phyloP scores from a whole-genome alignment of 2,797 vertebrate species.

The Cynodonichthys magdalenae region DNA sequence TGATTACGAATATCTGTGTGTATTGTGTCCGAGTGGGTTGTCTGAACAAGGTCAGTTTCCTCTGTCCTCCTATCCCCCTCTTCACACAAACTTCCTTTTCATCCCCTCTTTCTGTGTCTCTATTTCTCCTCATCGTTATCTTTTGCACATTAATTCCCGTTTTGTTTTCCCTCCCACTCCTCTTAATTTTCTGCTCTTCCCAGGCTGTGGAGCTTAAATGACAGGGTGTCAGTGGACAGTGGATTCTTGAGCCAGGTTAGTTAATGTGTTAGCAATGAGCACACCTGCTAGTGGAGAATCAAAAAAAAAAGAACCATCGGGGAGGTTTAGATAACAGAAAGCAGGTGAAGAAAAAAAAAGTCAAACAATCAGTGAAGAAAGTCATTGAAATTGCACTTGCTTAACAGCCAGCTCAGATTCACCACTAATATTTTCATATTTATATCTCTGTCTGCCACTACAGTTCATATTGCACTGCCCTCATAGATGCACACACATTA shows the following conservation, averaged over 20 bases:
- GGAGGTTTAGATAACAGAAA: constrained; percentile 25
- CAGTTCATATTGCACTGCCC: constrained; percentile 65
- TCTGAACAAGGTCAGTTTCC: constrained; percentile 47
- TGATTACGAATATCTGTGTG: neutral
- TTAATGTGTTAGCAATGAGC: constrained; percentile 70
- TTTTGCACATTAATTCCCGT: constrained; percentile 45
- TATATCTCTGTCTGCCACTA: constrained; percentile 61
- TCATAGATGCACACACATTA: constrained; percentile 76
- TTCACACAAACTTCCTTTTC: constrained; percentile 30
- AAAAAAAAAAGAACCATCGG: constrained; percentile 30
- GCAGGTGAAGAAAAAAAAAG: constrained; percentile 35
- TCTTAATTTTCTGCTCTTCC: constrained; percentile 35
- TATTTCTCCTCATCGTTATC: constrained; percentile 26
- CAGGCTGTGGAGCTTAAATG: constrained; percentile 44
- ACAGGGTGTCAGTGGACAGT: constrained; percentile 64
- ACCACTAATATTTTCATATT: constrained; percentile 60
- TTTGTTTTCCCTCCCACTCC: constrained; percentile 12
- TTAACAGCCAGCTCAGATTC: constrained; percentile 54
- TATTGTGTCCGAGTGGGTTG: constrained; percentile 2
- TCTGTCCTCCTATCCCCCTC: constrained; percentile 37
- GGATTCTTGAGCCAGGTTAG: constrained; percentile 54
- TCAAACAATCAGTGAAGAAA: constrained; percentile 57
- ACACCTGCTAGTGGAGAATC: constrained; percentile 47
- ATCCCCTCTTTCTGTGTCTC: neutral
- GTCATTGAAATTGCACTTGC: constrained; percentile 59